phyloP scores from a whole-genome alignment of 2,888 invertebrate genomes.

The Nomada ruficornis region DNA sequence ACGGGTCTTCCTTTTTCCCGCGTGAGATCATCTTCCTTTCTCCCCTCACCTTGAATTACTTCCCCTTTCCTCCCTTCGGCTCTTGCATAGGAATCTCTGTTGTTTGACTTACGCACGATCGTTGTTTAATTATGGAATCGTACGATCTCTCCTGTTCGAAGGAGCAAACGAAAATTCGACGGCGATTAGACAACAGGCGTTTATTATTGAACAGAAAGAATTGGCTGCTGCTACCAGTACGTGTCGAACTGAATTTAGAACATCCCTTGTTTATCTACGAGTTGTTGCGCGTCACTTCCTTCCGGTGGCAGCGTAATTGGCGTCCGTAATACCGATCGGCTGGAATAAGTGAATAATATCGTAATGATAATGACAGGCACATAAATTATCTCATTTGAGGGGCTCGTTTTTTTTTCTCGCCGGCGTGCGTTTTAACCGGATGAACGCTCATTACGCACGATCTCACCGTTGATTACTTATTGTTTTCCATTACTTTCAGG shows the following conservation, averaged over 20 bases:
- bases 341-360: conserved; percentile 39
- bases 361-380: conserved; percentile 21
- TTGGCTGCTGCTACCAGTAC: neutral
- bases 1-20: conserved; percentile 53
- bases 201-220: conserved; percentile 10
- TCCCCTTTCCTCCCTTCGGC: neutral
- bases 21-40: conserved; percentile 64
- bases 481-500: neutral
- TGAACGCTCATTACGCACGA: conserved; percentile 4
- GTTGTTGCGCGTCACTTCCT: conserved; percentile 30
- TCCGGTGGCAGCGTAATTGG: conserved; percentile 41
- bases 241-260: conserved; percentile 11
- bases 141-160: conserved; percentile 18
- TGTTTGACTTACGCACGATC: conserved; percentile 30
- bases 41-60: conserved; percentile 48
- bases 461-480: neutral
- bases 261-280: neutral
- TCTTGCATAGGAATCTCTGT: conserved; percentile 35
- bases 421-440: conserved; percentile 3
- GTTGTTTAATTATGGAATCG: conserved; percentile 44
- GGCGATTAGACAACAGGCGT: too few relatives aligned
- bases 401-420: neutral
- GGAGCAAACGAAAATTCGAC: neutral
- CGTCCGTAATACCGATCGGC: conserved; percentile 16
- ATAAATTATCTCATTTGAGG: conserved; percentile 12